These are phyloP conservation scores for Gorsachius magnificus DNA, from an alignment of 2,797 vertebrate species.

Conservation along the genomic window DNA sequence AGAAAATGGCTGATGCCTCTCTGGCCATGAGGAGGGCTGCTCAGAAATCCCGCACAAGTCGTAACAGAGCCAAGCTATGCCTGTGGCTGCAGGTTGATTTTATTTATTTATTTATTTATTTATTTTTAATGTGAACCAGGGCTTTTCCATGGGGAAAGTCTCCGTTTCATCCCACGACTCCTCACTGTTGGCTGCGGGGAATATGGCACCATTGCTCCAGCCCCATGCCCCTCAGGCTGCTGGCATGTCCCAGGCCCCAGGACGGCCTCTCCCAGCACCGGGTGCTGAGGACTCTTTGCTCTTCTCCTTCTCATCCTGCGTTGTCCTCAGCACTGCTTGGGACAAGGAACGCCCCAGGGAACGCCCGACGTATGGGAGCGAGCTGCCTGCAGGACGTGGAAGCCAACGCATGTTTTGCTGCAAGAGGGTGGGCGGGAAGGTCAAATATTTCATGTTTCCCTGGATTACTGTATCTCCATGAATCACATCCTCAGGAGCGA, in stretches of 20 bases:
- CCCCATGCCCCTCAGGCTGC: neutral
- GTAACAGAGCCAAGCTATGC: neutral
- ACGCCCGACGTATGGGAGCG: fast-evolving
- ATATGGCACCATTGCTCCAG: fast-evolving
- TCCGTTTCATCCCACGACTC: neutral
- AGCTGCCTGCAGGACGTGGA: neutral
- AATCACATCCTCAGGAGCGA: neutral
- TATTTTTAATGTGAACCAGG: neutral
- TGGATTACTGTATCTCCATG: neutral
- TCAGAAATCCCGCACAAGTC: neutral
- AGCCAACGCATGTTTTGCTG: neutral
- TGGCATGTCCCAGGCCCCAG: fast-evolving
- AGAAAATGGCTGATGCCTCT: neutral
- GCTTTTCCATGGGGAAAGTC: neutral
- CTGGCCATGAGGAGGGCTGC: neutral
- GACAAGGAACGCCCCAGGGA: neutral
- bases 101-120: neutral
- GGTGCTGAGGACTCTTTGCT: neutral
- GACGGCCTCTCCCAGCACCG: fast-evolving
- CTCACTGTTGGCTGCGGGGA: neutral
- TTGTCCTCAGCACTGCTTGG: fast-evolving
- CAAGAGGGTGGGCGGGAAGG: neutral
- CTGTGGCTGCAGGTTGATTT: neutral
- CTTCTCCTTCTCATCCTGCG: neutral
- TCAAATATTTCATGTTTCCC: neutral